Conservation (phyloP, 2,113 vertebrate genomes). For the Neodon shergylaensis region DNA sequence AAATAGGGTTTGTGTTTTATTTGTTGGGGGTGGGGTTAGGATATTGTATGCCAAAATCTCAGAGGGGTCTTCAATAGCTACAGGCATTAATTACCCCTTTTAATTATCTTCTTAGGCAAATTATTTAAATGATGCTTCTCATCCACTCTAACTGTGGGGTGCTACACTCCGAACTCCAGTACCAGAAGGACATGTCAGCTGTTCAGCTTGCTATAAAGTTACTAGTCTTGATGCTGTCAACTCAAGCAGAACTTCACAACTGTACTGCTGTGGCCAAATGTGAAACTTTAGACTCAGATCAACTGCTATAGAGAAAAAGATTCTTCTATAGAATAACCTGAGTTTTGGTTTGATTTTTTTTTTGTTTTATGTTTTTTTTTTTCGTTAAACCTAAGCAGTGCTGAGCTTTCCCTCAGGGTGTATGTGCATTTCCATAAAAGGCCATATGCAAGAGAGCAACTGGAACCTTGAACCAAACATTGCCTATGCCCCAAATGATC, state of each 20-base stretch:
- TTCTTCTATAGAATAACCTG: neutral
- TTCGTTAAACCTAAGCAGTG: neutral
- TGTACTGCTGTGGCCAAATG: neutral
- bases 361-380: neutral
- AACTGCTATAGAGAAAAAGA: neutral
- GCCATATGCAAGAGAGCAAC: neutral
- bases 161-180: neutral
- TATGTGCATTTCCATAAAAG: conserved; percentile 23
- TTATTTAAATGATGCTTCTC: neutral
- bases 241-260: neutral
- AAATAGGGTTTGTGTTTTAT: neutral
- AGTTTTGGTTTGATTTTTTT: neutral
- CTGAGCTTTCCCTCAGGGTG: neutral
- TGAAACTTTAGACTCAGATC: conserved; percentile 8
- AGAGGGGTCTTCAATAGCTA: neutral
- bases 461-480: conserved; percentile 36
- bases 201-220: neutral
- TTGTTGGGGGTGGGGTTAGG: neutral
- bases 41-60: conserved; percentile 3
- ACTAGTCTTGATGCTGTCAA: neutral
- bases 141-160: neutral
- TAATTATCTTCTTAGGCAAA: conserved; percentile 8
- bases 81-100: neutral
- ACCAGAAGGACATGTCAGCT: neutral
- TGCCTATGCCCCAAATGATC: conserved; percentile 46